phyloP scores from a whole-genome alignment of 2,797 vertebrate genomes.

The Ctenopoma kingsleyae region DNA sequence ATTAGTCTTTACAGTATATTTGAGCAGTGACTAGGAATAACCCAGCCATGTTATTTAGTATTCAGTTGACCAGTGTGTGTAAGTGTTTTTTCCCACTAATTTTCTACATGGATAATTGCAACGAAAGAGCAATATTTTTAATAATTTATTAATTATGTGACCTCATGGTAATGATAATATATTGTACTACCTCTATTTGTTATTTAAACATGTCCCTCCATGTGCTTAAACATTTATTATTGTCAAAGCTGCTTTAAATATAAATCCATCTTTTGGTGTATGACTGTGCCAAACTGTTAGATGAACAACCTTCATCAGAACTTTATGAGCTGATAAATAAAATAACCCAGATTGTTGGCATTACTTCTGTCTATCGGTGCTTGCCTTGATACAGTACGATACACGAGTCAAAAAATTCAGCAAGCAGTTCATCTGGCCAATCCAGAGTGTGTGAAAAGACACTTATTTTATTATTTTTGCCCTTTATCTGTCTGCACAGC shows the following conservation, averaged over 20 bases:
- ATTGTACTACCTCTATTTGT: too few species aligned
- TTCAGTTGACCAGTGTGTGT: too few species aligned
- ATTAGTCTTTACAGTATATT: too few species aligned
- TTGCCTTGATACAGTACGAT: constrained; percentile 28
- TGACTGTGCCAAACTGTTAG: neutral
- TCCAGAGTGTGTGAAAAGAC: constrained; percentile 43
- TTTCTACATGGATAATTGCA: too few species aligned
- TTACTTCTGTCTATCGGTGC: constrained; percentile 28
- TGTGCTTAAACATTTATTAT: neutral
- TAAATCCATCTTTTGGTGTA: neutral
- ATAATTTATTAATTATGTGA: too few species aligned
- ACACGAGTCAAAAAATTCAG: constrained; percentile 48
- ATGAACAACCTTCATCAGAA: constrained; percentile 3
- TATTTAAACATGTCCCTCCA: too few species aligned
- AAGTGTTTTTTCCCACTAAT: too few species aligned
- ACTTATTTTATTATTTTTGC: constrained; percentile 63
- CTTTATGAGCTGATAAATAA: constrained; percentile 31
- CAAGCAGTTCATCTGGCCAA: constrained; percentile 45
- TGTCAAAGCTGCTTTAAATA: constrained; percentile 2
- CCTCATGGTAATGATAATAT: too few species aligned
- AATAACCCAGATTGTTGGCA: constrained; percentile 22
- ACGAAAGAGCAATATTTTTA: too few species aligned
- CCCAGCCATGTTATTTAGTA: too few species aligned
- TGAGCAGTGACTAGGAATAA: too few species aligned
- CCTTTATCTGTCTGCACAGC: constrained; percentile 70